Evolutionary conservation across 2,888 invertebrate species (phyloP), one percentile per base, ranked within the genome.

Genomic region (Lasioglossum figueresi): DNA sequence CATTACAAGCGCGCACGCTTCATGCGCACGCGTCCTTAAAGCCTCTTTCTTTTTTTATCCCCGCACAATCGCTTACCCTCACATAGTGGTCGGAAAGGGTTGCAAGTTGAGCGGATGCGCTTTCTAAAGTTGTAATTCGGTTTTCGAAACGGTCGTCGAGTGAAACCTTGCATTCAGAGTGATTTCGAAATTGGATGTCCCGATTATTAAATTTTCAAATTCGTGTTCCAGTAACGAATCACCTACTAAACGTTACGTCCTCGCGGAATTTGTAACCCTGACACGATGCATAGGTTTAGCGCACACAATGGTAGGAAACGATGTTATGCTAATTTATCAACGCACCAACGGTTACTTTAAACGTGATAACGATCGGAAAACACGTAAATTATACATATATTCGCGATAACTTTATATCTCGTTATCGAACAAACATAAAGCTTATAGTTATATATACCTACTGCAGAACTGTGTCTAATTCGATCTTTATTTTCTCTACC

Each of bases 121-220:
- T 14, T 52, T 31, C 70, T 37, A 37, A 71, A n/a, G 31, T 73
- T 74, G 4, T n/a, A 74, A 34, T 6, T 48, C 6, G 6, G 34
- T 40, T 56, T 6, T 40, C 48, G 40, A 27, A 37, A 72, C 31
- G 27, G 43, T 34, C 34, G 59, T 40, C 31, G 37, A 79, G 84
- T 84, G 83, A 52, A 71, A 83, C 6, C 27, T 59, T 71, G 19
- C 27, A n/a, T 66, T n/a, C 14, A 79, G 3, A 43, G 79, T 84
- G 59, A 37, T 40, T 12, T 48, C n/a, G 70, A n/a, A 59, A 37
- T 70, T 19, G 77, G 16, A 72, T 19, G 12, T 43, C 66, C 34
- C 34, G 3, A 34, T 45, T 23, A 52, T 4, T 4, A 43, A n/a
- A 40, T n/a, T n/a, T 70, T 40, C 23, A 5, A 40, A 70, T 40